phyloP scores from a whole-genome alignment of 2,888 invertebrate genomes.

The Trilocha varians region DNA sequence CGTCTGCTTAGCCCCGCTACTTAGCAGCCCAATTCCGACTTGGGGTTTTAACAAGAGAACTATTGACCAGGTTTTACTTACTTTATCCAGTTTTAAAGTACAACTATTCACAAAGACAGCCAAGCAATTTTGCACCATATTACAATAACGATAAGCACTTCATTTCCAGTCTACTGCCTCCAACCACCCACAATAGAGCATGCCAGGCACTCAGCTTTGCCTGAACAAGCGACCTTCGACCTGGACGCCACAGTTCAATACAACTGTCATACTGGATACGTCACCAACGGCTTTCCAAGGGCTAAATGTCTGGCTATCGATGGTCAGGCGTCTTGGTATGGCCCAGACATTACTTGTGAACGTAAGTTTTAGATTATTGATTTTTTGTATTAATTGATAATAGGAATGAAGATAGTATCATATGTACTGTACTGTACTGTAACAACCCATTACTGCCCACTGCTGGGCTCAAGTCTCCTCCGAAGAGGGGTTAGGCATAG shows the following conservation, averaged over 20 bases:
- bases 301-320: constrained; percentile 96
- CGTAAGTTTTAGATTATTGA: too few species aligned
- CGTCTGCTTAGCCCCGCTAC: too few species aligned
- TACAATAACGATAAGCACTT: not conserved
- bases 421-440: too few species aligned
- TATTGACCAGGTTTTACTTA: too few species aligned
- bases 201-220: constrained; percentile 89
- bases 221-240: constrained; percentile 91
- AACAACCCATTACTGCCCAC: too few species aligned
- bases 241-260: constrained; percentile 93
- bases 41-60: too few species aligned
- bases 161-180: constrained; percentile 84
- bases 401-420: not conserved
- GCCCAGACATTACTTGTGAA: constrained; percentile 96
- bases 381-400: not conserved
- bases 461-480: too few species aligned
- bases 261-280: constrained; percentile 95
- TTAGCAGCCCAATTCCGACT: too few species aligned
- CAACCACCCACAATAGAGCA: constrained; percentile 88
- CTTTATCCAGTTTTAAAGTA: not conserved
- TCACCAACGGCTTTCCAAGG: constrained; percentile 90
- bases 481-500: too few species aligned
- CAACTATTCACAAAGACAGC: too few species aligned
- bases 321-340: constrained; percentile 94
- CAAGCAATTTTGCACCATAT: too few species aligned